These are phyloP conservation scores for Urophycis tenuis DNA, from an alignment of 2,797 vertebrate species.

Conservation along the genomic window DNA sequence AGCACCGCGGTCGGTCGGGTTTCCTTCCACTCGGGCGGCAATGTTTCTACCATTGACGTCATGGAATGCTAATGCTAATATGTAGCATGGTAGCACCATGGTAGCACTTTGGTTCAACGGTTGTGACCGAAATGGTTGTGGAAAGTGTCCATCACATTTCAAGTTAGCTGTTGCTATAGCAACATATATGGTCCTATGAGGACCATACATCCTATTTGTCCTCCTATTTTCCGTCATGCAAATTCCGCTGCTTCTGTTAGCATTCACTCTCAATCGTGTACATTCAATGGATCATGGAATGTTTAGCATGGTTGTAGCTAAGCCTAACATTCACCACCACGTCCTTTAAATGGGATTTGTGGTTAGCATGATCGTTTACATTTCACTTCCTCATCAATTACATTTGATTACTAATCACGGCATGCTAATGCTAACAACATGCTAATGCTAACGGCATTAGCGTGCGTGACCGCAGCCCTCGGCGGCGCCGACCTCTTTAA, in stretches of 20 bases:
- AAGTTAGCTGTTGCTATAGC: neutral
- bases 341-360: too few relatives aligned
- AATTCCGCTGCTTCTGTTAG: neutral
- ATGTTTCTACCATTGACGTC: too few relatives aligned
- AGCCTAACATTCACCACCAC: too few relatives aligned
- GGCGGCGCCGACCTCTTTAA: slow-evolving; percentile 75
- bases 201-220: neutral
- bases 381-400: neutral
- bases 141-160: neutral
- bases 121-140: neutral
- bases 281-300: neutral
- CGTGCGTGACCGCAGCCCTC: neutral
- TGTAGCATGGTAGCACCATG: neutral
- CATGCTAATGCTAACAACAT: neutral
- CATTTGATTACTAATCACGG: neutral
- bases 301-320: neutral
- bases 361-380: neutral
- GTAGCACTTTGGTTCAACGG: neutral
- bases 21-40: neutral
- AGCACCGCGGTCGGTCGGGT: neutral
- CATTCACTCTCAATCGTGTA: neutral
- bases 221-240: neutral
- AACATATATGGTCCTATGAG: neutral
- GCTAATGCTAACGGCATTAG: neutral
- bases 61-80: neutral